Base-by-base conservation (phyloP, 2,113 vertebrate species). In the Daubentonia madagascariensis region DNA sequence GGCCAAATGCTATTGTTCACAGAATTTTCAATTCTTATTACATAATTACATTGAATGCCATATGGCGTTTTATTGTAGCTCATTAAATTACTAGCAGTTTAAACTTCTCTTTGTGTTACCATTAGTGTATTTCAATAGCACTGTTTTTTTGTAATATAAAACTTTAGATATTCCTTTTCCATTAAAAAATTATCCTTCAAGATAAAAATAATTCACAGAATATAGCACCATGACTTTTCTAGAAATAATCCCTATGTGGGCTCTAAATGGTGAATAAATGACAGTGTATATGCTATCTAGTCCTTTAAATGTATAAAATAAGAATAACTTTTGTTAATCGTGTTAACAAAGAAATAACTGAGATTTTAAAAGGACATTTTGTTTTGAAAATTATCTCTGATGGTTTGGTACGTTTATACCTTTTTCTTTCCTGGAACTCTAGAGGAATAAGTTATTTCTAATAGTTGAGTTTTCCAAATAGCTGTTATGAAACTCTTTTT, bases 1-100 rank as follows among this genome's bases (percentile, higher is more conserved):
- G 8, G 40, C 89, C 92, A 97, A 95, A 92, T 97, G 89, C 59
- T 94, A 7, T 96, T 96, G 93, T 94, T 95, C 96, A 91, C 85
- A 96, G 59, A 90, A 63, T 95, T 96, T 97, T 85, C 45, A 85
- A 1, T 90, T 14, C 94, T 95, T 96, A 57, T 84, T 97, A 76
- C 72, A 75, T 97, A 96, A 98, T 97, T 96, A 85, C 30, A 68
- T 59, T 92, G 73, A 96, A 43, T 86, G 81, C 96, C 97, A 97
- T 97, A 93, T 97, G 98, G 94, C 35, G 0, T 97, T 93, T 92
- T 97, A 70, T 86, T 86, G 54, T 79, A 95, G 54, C 43, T 88
- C 61, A 59, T 95, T 97, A 97, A 96, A 96, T 95, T 95, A 92
- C 79, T 97, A 48, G 48, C 63, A 37, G 86, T 88, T 89, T 96